Conservation (phyloP, 30 jellyfish, hydroid and myxozoan species). For the Nemopilema nomurai region DNA sequence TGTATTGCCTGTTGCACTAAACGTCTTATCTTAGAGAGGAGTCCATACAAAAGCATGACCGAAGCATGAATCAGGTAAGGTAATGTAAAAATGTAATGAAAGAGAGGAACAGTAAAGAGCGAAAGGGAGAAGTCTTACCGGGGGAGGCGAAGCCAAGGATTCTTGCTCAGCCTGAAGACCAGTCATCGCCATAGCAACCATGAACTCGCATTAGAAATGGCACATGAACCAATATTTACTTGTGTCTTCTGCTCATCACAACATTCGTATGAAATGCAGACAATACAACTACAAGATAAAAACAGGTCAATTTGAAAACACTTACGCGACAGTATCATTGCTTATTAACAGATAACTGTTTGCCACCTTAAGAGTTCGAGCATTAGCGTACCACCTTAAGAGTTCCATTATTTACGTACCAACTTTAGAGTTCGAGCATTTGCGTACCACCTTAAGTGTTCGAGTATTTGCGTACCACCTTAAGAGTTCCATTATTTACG, state of each 20-base stretch:
- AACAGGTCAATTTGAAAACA: not conserved
- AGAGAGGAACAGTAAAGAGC: not conserved
- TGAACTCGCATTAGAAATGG: conserved; percentile 10
- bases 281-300: not conserved
- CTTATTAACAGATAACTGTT: not conserved
- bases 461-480: too few relatives aligned
- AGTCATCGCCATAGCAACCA: conserved; percentile 61
- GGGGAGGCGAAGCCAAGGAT: conserved; percentile 48
- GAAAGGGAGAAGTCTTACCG: not conserved
- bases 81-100: too few relatives aligned
- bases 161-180: conserved; percentile 57
- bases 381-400: too few relatives aligned
- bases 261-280: not conserved
- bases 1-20: too few relatives aligned
- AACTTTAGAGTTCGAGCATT: too few relatives aligned
- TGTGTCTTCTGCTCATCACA: not conserved
- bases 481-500: too few relatives aligned
- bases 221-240: not conserved
- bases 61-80: too few relatives aligned
- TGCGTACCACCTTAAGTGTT: too few relatives aligned
- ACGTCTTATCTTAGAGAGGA: too few relatives aligned
- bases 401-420: too few relatives aligned
- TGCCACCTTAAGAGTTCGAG: too few relatives aligned
- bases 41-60: too few relatives aligned
- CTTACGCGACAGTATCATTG: not conserved